These are phyloP conservation scores for Holothuria leucospilota DNA, from an alignment of 53 echinoderm and acorn worm genomes.

Conservation along the genomic window DNA sequence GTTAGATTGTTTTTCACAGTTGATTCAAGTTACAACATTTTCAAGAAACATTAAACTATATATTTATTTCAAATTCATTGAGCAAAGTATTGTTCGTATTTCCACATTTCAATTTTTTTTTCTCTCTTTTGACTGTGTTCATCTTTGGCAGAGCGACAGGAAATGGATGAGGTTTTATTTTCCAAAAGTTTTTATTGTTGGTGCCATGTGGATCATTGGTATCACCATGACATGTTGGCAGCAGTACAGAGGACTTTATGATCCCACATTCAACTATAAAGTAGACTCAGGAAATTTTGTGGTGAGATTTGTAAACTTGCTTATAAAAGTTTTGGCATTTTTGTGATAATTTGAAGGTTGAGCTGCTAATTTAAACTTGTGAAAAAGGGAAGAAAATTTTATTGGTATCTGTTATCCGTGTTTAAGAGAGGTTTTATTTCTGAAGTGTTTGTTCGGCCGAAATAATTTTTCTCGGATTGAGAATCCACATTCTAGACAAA, in stretches of 20 bases:
- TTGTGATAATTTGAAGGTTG: neutral
- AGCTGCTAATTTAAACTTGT: too few relatives aligned
- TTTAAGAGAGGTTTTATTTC: neutral
- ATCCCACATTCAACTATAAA: slow-evolving; percentile 97
- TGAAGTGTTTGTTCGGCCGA: neutral
- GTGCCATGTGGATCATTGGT: slow-evolving; percentile 85
- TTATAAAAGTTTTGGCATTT: too few relatives aligned
- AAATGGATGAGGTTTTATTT: slow-evolving; percentile 95
- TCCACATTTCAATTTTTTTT: too few relatives aligned
- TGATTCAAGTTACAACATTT: too few relatives aligned
- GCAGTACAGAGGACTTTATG: slow-evolving; percentile 82
- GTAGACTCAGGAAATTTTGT: slow-evolving; percentile 95
- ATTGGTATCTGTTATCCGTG: neutral
- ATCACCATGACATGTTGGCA: slow-evolving; percentile 90
- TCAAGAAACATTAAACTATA: too few relatives aligned
- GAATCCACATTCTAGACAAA: too few relatives aligned
- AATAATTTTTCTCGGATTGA: too few relatives aligned
- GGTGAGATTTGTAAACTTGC: slow-evolving; percentile 60
- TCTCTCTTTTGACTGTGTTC: neutral
- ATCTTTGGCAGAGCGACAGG: slow-evolving; percentile 79
- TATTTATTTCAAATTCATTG: too few relatives aligned
- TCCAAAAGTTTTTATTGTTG: slow-evolving; percentile 85
- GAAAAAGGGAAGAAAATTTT: too few relatives aligned
- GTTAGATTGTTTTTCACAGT: too few relatives aligned
- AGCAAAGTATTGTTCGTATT: too few relatives aligned